Conservation (phyloP, 2,113 vertebrate species). For the Puma concolor region DNA sequence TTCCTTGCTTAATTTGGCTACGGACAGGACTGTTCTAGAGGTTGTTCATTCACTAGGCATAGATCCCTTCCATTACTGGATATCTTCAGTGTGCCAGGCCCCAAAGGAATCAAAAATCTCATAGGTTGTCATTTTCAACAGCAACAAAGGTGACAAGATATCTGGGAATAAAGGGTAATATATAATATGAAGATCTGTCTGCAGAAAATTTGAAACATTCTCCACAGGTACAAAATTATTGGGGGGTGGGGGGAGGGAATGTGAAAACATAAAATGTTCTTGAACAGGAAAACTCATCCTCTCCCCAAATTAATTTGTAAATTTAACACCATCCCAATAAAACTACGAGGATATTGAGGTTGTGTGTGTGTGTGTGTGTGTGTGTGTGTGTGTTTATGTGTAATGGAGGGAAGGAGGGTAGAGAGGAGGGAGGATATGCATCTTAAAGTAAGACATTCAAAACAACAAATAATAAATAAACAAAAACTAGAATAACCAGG, state of each 20-base stretch:
- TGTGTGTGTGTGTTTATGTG: not conserved
- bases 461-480: not conserved
- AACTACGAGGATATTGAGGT: not conserved
- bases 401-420: not conserved
- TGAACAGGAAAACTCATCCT: not conserved
- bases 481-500: not conserved
- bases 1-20: not conserved
- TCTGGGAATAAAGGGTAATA: not conserved
- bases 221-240: not conserved
- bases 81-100: not conserved
- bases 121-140: not conserved
- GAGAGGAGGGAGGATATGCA: not conserved
- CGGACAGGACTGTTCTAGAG: not conserved
- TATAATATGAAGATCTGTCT: not conserved
- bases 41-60: not conserved
- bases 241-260: fast-evolving
- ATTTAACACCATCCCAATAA: not conserved
- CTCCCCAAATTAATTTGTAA: not conserved
- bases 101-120: not conserved
- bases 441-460: not conserved
- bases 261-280: not conserved
- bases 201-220: not conserved
- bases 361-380: too few relatives aligned
- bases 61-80: not conserved
- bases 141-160: not conserved